Percentiles rank a stretch among this genome's conserved stretches.
These are phyloP conservation scores for Apantesis nais DNA, from an alignment of 2,888 invertebrate species.

Conservation along the genomic window DNA sequence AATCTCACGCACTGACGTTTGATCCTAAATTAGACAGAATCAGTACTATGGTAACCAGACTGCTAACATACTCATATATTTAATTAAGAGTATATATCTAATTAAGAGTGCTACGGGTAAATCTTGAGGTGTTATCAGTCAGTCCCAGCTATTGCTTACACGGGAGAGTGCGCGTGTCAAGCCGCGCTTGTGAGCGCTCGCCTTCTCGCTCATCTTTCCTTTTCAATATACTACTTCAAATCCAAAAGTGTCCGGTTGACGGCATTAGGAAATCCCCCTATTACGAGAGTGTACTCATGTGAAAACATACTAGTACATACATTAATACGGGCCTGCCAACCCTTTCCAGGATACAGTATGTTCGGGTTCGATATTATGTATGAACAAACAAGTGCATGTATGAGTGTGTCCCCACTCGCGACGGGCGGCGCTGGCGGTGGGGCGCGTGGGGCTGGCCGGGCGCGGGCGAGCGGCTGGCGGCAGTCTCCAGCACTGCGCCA, in stretches of 20 bases:
- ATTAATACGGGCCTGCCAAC: not conserved
- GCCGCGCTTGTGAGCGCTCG: too few relatives aligned
- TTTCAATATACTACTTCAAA: not conserved
- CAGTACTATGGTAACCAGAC: too few relatives aligned
- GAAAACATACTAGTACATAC: not conserved
- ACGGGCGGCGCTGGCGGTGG: conserved; percentile 2
- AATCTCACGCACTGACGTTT: too few relatives aligned
- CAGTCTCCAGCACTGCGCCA: conserved; percentile 57
- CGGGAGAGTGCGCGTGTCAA: too few relatives aligned
- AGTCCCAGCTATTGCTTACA: not conserved
- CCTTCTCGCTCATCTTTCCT: too few relatives aligned
- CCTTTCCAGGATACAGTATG: not conserved
- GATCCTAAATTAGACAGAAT: too few relatives aligned
- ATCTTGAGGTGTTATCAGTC: not conserved
- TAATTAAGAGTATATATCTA: not conserved
- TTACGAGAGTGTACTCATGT: not conserved
- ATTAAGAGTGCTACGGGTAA: not conserved
- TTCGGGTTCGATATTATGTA: not conserved
- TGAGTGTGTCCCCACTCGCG: not conserved
- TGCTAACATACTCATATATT: too few relatives aligned
- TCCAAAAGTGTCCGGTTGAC: not conserved
- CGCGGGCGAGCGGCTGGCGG: conserved; percentile 24
- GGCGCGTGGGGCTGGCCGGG: conserved; percentile 10
- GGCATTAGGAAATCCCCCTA: not conserved
- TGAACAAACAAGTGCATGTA: not conserved